Conservation (phyloP, 1,140 invertebrate species). For the Drosophila malerkotliana region DNA sequence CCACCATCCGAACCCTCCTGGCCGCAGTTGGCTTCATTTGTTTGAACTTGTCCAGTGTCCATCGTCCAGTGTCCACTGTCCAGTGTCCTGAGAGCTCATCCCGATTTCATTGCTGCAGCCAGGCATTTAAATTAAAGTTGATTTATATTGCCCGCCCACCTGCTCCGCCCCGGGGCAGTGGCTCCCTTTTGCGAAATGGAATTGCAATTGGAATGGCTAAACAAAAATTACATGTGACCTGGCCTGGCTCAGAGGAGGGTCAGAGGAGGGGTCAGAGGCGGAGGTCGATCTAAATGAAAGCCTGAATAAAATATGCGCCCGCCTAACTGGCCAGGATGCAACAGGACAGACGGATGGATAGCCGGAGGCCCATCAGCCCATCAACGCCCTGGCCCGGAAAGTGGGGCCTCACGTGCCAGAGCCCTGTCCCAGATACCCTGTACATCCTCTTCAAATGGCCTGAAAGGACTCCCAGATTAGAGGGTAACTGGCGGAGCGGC, state of each 20-base stretch:
- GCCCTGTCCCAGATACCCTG: background rate
- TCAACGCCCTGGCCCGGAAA: conserved; percentile 1
- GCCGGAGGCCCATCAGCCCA: conserved; percentile 5
- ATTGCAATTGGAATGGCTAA: conserved; percentile 71
- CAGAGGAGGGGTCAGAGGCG: background rate
- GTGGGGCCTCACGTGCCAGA: background rate
- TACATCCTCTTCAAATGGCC: background rate
- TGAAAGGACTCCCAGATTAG: conserved; percentile 6
- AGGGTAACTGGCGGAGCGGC: conserved; percentile 62
- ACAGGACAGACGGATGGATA: conserved; percentile 52
- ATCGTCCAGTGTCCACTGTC: background rate
- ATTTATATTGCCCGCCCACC: conserved; percentile 57
- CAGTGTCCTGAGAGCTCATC: conserved; percentile 2
- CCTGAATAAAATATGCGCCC: conserved; percentile 66
- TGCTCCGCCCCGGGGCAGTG: background rate
- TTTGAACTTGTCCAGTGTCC: conserved; percentile 22
- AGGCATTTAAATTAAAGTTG: conserved; percentile 77
- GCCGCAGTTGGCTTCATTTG: conserved; percentile 36
- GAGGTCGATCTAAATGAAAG: conserved; percentile 55
- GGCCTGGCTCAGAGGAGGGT: background rate
- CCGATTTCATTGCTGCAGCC: conserved; percentile 37
- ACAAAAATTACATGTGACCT: conserved; percentile 61
- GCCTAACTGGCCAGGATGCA: conserved; percentile 61
- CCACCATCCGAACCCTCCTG: conserved; percentile 8
- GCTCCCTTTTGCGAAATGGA: conserved; percentile 41